Conservation (phyloP, 2,113 vertebrate species). For the Columbina picui region DNA sequence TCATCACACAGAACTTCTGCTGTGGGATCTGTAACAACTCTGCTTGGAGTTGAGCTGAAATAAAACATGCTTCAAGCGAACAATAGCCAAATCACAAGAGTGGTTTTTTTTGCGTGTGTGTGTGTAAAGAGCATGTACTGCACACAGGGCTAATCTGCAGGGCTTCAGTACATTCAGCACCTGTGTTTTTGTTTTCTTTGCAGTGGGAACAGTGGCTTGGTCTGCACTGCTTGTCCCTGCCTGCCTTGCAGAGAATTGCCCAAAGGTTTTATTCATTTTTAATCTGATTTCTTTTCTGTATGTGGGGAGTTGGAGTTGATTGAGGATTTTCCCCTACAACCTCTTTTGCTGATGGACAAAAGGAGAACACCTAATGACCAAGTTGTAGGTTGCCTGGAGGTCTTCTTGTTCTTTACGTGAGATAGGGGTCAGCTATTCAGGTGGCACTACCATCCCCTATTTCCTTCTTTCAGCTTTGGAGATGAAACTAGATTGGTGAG, state of each 20-base stretch:
- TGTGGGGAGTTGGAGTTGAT: not conserved
- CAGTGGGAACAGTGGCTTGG: conserved; percentile 60
- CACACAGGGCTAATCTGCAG: conserved; percentile 50
- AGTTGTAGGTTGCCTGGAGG: not conserved
- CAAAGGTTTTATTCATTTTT: not conserved
- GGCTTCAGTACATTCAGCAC: conserved; percentile 65
- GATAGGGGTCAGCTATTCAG: not conserved
- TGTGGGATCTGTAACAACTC: not conserved
- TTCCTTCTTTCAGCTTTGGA: not conserved
- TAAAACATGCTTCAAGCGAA: conserved; percentile 43
- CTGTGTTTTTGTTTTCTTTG: conserved; percentile 80
- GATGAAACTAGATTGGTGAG: not conserved
- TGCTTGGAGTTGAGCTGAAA: conserved; percentile 18
- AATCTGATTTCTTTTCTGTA: not conserved
- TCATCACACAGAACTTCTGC: conserved; percentile 13
- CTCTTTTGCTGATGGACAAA: not conserved
- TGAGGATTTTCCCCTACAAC: not conserved
- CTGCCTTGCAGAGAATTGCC: conserved; percentile 53
- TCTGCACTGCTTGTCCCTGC: conserved; percentile 66
- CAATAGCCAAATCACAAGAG: conserved; percentile 34
- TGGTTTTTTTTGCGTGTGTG: conserved; percentile 6
- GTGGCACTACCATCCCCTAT: not conserved
- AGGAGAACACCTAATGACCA: not conserved
- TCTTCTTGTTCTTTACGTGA: not conserved
- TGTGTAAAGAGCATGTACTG: conserved; percentile 59